Evolutionary conservation across 2,888 invertebrate genomes (phyloP).

Genomic region (Andrena minutula): DNA sequence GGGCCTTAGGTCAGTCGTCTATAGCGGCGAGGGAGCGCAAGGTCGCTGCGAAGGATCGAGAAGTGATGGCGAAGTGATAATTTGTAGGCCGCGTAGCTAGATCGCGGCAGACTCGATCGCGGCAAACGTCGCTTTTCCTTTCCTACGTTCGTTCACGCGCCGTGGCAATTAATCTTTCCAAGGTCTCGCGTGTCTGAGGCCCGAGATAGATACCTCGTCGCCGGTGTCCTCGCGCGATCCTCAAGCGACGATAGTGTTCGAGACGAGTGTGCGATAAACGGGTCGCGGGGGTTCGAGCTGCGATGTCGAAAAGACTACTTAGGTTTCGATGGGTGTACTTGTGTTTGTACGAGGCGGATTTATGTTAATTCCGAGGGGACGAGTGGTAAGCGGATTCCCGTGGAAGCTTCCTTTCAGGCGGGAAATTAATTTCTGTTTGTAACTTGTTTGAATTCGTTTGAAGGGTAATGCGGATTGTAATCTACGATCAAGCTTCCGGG

Average conservation of each 20-base stretch:
- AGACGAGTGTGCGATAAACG: background rate
- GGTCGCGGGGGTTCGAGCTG: conserved; percentile 1
- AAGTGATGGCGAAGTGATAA: background rate
- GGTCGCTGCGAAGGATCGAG: background rate
- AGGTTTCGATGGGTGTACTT: conserved; percentile 1
- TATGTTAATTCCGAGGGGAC: background rate
- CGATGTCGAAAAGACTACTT: background rate
- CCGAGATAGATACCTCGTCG: background rate
- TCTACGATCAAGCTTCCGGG: no score
- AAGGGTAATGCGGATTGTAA: no score
- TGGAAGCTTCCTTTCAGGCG: background rate
- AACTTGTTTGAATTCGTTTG: no score
- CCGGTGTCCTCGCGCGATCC: background rate
- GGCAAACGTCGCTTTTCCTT: background rate
- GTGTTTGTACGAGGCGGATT: background rate
- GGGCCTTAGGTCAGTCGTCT: background rate
- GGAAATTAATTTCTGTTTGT: background rate
- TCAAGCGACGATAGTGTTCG: background rate
- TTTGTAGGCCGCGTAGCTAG: background rate
- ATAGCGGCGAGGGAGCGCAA: background rate
- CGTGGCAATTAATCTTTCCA: conserved; percentile 19
- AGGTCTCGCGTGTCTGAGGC: conserved; percentile 18
- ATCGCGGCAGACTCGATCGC: background rate
- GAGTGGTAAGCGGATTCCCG: background rate
- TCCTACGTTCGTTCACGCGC: background rate